Evolutionary conservation across 2,888 invertebrate species (phyloP).

Genomic region (Ferdinandea cuprea): DNA sequence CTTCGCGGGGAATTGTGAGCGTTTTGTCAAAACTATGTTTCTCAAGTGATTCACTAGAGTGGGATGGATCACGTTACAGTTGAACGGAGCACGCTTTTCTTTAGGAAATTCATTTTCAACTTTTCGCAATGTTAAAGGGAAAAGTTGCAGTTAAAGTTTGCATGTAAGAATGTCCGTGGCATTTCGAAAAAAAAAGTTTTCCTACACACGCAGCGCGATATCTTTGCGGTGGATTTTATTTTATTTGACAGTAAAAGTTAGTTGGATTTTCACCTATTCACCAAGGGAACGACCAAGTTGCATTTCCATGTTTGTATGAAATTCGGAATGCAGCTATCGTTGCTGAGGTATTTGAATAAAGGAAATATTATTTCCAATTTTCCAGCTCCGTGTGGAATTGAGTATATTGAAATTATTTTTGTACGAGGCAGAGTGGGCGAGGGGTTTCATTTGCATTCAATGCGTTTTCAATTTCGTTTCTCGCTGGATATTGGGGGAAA

Average conservation of each 20-base stretch:
- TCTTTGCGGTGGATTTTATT: conserved; percentile 36
- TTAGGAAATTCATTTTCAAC: conserved; percentile 11
- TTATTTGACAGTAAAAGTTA: conserved; percentile 20
- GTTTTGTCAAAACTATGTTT: conserved; percentile 66
- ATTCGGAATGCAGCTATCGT: conserved; percentile 5
- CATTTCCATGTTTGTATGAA: background rate
- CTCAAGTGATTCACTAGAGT: conserved; percentile 27
- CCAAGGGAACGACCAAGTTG: background rate
- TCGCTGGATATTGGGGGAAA: too few species aligned
- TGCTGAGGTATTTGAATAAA: background rate
- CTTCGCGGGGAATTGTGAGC: conserved; percentile 45
- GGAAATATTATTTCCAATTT: background rate
- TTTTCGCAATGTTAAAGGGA: background rate
- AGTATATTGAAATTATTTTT: background rate
- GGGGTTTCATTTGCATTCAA: too few species aligned
- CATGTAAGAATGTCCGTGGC: conserved; percentile 36
- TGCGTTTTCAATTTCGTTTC: too few species aligned
- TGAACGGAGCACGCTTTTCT: background rate
- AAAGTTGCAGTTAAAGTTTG: conserved; percentile 37
- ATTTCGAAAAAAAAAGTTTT: conserved; percentile 36
- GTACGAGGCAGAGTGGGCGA: too few species aligned
- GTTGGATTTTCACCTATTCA: background rate
- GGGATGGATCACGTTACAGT: conserved; percentile 6
- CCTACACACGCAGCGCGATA: background rate
- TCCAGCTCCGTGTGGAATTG: background rate